These are phyloP conservation scores for Catharus bicknelli DNA, from an alignment of 2,113 vertebrate species.

Conservation along the genomic window DNA sequence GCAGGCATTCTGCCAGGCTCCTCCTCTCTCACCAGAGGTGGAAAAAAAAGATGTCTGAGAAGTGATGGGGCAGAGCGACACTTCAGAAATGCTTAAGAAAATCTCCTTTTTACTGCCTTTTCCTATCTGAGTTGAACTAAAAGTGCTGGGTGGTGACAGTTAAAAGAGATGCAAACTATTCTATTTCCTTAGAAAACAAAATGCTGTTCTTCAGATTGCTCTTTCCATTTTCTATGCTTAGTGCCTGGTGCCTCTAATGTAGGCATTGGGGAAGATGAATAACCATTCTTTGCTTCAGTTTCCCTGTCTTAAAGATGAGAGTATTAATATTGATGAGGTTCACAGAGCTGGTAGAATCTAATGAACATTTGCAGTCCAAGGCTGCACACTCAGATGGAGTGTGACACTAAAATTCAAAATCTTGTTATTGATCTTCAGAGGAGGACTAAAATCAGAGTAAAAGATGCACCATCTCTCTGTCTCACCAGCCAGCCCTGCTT, in stretches of 20 bases:
- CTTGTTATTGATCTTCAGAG: slow-evolving; percentile 24
- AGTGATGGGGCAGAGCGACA: neutral
- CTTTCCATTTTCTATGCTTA: neutral
- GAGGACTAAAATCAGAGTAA: slow-evolving; percentile 31
- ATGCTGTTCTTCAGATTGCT: neutral
- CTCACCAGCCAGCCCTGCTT: neutral
- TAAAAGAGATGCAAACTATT: slow-evolving; percentile 5
- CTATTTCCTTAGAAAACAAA: slow-evolving; percentile 14
- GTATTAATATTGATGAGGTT: slow-evolving; percentile 57
- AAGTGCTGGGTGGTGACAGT: neutral
- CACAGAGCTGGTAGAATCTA: slow-evolving; percentile 32
- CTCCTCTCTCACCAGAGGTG: neutral
- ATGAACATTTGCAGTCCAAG: neutral
- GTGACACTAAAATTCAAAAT: slow-evolving; percentile 42
- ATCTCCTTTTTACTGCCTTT: neutral
- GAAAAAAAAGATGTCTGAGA: neutral
- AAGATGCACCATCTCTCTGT: slow-evolving; percentile 1
- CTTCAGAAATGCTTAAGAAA: neutral
- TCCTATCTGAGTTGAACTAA: neutral
- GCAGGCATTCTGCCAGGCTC: neutral
- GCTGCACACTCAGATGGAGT: neutral
- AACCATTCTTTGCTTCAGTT: slow-evolving; percentile 7
- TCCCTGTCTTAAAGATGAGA: neutral
- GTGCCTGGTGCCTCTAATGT: neutral
- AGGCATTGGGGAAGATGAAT: slow-evolving; percentile 3